A percentile compares a stretch with the other conserved stretches of the same genome.
Conservation (phyloP, 2,797 vertebrate species). For the Meda fulgida region DNA sequence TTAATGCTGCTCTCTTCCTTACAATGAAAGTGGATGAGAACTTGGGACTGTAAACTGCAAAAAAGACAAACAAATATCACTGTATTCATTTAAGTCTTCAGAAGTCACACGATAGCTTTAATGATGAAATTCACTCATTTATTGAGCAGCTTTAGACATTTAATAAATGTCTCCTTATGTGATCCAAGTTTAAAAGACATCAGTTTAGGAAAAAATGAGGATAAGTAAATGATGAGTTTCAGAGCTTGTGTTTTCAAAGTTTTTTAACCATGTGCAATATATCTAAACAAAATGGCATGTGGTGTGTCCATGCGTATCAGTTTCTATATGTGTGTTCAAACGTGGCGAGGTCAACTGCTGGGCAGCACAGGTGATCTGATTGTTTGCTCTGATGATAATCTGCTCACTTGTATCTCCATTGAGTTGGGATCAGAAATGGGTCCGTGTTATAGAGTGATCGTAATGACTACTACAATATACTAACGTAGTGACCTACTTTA, state of each 20-base stretch:
- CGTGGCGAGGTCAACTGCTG: not conserved
- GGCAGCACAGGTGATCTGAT: not conserved
- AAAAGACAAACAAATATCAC: not conserved
- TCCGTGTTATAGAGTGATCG: slow-evolving; percentile 9
- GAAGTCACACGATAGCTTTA: not conserved
- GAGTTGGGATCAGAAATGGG: slow-evolving; percentile 43
- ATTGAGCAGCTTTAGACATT: not conserved
- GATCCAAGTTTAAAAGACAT: not conserved
- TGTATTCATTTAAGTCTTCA: not conserved
- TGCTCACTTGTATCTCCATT: slow-evolving; percentile 8
- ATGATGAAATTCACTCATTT: not conserved
- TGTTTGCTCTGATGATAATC: not conserved
- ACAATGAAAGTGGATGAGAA: not conserved
- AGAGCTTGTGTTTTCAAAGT: not conserved
- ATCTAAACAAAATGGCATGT: not conserved
- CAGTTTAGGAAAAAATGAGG: not conserved
- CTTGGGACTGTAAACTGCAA: not conserved
- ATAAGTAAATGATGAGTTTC: not conserved
- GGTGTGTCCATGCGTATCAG: not conserved
- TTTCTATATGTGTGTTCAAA: not conserved
- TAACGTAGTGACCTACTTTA: slow-evolving; percentile 31
- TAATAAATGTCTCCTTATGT: not conserved
- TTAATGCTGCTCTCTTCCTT: not conserved
- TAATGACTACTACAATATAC: no score
- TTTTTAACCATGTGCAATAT: not conserved